Evolutionary conservation across 2,797 vertebrate genomes (phyloP).

Genomic region (Gila robusta): DNA sequence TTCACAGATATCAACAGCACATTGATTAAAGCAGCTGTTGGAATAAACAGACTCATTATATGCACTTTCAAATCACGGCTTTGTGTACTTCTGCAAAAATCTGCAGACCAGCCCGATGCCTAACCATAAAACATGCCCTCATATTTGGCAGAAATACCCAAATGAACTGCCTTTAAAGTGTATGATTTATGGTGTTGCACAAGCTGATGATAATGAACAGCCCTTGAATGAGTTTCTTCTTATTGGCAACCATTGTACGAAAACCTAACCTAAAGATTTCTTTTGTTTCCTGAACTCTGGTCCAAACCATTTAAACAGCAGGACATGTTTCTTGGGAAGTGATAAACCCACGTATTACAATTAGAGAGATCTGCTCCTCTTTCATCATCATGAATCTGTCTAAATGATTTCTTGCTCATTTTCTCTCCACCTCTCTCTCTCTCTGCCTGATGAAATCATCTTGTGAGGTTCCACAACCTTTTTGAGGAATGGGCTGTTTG

Average conservation of each 20-base stretch:
- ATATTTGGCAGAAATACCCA: constrained; percentile 28
- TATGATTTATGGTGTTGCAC: constrained; percentile 43
- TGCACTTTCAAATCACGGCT: constrained; percentile 25
- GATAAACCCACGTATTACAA: constrained; percentile 66
- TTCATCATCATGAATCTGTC: constrained; percentile 73
- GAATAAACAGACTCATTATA: constrained; percentile 47
- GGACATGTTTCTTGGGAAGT: constrained; percentile 50
- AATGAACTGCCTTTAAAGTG: constrained; percentile 27
- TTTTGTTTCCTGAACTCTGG: constrained; percentile 46
- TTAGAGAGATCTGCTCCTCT: constrained; percentile 65
- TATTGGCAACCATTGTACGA: constrained; percentile 20
- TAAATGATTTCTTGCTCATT: constrained; percentile 62
- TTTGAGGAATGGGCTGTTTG: constrained; percentile 41
- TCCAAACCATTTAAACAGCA: constrained; percentile 54
- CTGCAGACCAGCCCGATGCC: constrained; percentile 12
- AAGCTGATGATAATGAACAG: constrained; percentile 35
- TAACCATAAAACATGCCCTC: constrained; percentile 17
- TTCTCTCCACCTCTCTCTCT: constrained; percentile 53
- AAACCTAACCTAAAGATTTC: constrained; percentile 37
- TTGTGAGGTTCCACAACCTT: constrained; percentile 10
- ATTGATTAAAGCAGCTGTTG: constrained; percentile 29
- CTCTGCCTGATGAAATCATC: constrained; percentile 39
- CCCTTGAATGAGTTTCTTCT: constrained; percentile 25
- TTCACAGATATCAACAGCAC: constrained; percentile 53
- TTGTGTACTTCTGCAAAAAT: constrained; percentile 17